A percentile compares a stretch with the other conserved stretches of the same genome.
These are phyloP conservation scores for Typhlomys cinereus DNA, from an alignment of 2,113 vertebrate species.

Conservation along the genomic window DNA sequence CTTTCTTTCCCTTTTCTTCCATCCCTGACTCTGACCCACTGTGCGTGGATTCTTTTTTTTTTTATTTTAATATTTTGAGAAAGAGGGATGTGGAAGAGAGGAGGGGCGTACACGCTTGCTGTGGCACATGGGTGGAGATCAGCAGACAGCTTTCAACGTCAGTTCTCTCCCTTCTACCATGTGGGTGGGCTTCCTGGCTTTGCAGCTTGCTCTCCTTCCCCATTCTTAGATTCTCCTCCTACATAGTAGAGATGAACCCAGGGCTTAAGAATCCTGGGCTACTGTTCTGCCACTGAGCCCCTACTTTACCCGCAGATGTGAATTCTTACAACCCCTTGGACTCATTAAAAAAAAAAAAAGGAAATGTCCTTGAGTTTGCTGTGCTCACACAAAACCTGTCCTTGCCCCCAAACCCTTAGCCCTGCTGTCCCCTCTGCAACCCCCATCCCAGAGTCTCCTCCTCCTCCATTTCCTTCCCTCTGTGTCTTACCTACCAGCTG, in stretches of 20 bases:
- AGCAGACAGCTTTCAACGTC: too few species aligned
- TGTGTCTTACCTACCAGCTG: background rate
- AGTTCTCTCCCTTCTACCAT: too few species aligned
- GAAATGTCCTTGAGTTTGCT: background rate
- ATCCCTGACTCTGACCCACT: background rate
- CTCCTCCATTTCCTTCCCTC: background rate
- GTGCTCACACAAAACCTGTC: background rate
- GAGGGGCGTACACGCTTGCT: too few species aligned
- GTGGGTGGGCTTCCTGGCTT: too few species aligned
- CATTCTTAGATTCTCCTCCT: background rate
- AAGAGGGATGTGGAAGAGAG: too few species aligned
- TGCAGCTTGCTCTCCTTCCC: background rate
- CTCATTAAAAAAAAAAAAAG: background rate
- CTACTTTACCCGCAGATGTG: background rate
- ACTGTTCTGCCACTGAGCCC: background rate
- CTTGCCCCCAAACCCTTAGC: background rate
- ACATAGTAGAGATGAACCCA: background rate
- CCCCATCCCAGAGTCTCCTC: fast-evolving
- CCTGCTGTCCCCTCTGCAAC: background rate
- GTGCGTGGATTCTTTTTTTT: background rate
- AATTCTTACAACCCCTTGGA: background rate
- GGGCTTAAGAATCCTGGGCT: background rate
- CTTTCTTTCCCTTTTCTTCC: background rate
- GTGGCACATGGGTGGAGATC: too few species aligned
- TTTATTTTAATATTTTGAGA: too few species aligned